Conservation (phyloP, 2,113 vertebrate genomes). For the Trichechus manatus region DNA sequence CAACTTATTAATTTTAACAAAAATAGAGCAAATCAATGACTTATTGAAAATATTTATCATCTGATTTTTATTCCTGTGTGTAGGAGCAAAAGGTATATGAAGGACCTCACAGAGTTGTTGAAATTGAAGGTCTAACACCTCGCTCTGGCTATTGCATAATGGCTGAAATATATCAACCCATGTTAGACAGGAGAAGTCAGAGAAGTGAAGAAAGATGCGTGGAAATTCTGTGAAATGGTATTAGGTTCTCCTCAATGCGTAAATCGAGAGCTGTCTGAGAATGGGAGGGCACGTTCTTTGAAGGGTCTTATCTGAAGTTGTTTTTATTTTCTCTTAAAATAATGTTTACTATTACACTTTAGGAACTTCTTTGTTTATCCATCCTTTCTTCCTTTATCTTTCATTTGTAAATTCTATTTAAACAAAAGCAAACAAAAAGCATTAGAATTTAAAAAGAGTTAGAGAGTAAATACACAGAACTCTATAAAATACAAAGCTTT, state of each 20-base stretch:
- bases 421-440: not conserved
- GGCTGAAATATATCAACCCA: slow-evolving; percentile 70
- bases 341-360: not conserved
- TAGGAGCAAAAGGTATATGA: slow-evolving; percentile 85
- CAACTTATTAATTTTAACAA: not conserved
- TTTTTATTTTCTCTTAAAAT: slow-evolving; percentile 26
- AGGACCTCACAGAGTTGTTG: slow-evolving; percentile 79
- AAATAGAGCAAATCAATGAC: not conserved
- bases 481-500: slow-evolving; percentile 29
- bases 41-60: not conserved
- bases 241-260: not conserved
- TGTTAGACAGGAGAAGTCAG: slow-evolving; percentile 80
- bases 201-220: slow-evolving; percentile 81
- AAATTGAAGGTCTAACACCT: slow-evolving; percentile 76
- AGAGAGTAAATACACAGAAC: not conserved
- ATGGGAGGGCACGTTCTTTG: rapidly evolving
- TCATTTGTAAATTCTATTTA: slow-evolving; percentile 42
- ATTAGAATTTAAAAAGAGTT: slow-evolving; percentile 39
- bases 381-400: slow-evolving; percentile 24
- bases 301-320: not conserved
- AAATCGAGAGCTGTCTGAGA: not conserved
- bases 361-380: not conserved
- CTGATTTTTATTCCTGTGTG: not conserved
- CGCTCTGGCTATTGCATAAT: slow-evolving; percentile 78
- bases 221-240: slow-evolving; percentile 38